Base-by-base conservation (phyloP, 2,797 vertebrate genomes). In the Lepus townsendii region DNA sequence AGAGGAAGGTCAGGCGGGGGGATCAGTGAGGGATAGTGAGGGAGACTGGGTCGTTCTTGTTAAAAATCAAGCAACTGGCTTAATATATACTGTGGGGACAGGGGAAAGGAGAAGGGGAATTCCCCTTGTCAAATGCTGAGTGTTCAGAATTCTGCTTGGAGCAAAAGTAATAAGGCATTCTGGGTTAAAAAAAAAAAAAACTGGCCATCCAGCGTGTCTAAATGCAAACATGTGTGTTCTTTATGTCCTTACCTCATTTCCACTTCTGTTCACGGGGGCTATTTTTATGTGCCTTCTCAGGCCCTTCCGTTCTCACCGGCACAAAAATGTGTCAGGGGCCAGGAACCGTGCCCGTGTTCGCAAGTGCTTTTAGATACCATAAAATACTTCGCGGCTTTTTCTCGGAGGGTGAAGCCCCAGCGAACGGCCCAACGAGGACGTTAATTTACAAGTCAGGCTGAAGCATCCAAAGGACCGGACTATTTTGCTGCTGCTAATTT, bases 41-140 rank as follows among this genome's bases (percentile, higher is more conserved):
- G 83, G 77, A 93, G 96, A 97, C 97, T 96, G 90, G 88, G 93
- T 96, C 89, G 65, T 79, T 77, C 96, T 97, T 97, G 96, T 97
- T 97, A 96, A 97, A 57, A 97, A 96, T 94, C 94, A 96, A 97
- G 97, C 97, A 96, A 97, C 97, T 97, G 96, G 96, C 97, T 96
- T 97, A 97, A 97, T 97, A 95, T 96, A 97, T 93, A 96, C 97
- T 97, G 93, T 79, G 94, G 86, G 96, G 96, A 95, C 94, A 93
- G 92, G 82, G 88, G 94, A 94, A 89, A 93, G 77, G 93, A 77
- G 87, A 83, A 94, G 94, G 91, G 95, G 95, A 96, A 95, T 96
- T 96, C 95, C 95, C 95, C 96, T 94, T 96, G 96, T 97, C 96
- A 97, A 96, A 96, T 69, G 87, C 60, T 80, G 90, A 95, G 69